Base-by-base conservation (phyloP, 2,888 invertebrate genomes). In the Monochamus alternatus region DNA sequence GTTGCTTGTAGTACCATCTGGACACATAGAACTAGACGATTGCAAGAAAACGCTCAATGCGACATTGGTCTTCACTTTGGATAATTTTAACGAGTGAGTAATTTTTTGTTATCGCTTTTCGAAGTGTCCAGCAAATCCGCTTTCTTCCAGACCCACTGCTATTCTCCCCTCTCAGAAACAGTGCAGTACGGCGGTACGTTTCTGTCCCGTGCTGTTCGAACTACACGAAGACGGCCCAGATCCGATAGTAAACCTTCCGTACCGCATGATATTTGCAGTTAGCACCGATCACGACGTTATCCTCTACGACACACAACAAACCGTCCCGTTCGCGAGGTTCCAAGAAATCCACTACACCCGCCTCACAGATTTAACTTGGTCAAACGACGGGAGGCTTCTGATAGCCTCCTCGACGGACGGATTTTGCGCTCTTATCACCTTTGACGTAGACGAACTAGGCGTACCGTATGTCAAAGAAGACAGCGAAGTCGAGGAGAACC, bases 291-390 rank as follows among this genome's bases (percentile, higher is more conserved):
- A 95, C 83, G 94, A 96, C 38, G 93, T 99, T 47, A 90, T 96
- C 74, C 89, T 98, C 58, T 97, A 96, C 86, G 97, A 98, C 85
- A 97, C 97, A 0, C 96, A 97, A 87, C 96, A 96, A 85, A 87
- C 90, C 3, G 89, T 92, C 52, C 97, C 97, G 0, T 93, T 98
- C 88, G 96, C 94, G 8, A 90, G 93, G 70, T 91, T 97, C 72
- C 93, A 95, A 32, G 95, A 96, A 85, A 95, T 97, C 81, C 97
- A 97, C 87, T 97, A 97, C 84, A 95, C 96, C n/a, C 91, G 95
- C 79, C 90, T 98, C 60, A 96, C 96, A 7, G 97, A 97, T 88
- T 85, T 97, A n/a, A 89, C 95, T 0, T 98, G 97, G 97, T 96
- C 97, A 0, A 89, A 90, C 10, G 95, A 97, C 90, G 97, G 97